phyloP scores from a whole-genome alignment of 2,113 vertebrate species.

The Peromyscus californicus region DNA sequence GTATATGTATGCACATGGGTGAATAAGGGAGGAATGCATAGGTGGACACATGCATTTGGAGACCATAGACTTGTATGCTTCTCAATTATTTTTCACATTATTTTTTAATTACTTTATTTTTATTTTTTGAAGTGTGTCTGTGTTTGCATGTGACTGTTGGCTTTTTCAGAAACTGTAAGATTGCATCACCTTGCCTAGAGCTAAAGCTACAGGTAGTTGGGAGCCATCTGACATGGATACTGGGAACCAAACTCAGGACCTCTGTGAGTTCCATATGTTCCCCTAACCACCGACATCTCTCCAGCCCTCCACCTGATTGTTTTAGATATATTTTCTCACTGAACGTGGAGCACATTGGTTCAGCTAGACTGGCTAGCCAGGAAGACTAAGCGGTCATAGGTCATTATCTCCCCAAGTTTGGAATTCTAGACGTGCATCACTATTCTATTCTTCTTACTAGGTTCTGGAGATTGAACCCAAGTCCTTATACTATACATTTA shows the following conservation, averaged over 20 bases:
- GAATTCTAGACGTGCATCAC: background rate
- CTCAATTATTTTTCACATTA: background rate
- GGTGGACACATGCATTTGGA: too few relatives aligned
- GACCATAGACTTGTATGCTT: background rate
- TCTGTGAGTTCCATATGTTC: background rate
- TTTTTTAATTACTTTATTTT: background rate
- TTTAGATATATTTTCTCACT: background rate
- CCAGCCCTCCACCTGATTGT: background rate
- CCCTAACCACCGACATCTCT: background rate
- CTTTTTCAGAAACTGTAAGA: background rate
- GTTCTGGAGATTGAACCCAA: background rate
- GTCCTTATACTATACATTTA: background rate
- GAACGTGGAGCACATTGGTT: background rate
- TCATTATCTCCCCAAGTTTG: background rate
- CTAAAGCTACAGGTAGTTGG: background rate
- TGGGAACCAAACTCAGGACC: background rate
- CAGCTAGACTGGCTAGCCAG: background rate
- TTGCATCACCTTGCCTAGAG: rapidly evolving
- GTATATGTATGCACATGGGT: too few relatives aligned
- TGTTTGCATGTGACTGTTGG: too few relatives aligned
- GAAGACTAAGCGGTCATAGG: background rate
- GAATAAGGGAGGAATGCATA: too few relatives aligned
- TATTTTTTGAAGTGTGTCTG: background rate
- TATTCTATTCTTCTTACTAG: background rate
- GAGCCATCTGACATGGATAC: background rate